phyloP scores from a whole-genome alignment of 1,140 invertebrate genomes.

The Ips nitidus region DNA sequence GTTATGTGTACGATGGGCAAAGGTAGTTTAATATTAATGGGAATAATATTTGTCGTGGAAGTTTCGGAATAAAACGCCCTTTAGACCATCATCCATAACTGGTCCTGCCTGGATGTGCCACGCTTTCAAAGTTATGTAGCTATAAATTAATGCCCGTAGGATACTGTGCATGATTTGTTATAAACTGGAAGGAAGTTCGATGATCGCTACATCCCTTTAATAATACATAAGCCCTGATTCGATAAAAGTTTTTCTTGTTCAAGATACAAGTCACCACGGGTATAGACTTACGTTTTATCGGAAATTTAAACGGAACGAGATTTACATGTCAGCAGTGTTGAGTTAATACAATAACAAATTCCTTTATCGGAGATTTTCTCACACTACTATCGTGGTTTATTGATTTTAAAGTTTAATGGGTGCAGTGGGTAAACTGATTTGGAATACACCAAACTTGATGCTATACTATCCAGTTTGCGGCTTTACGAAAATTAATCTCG shows the following conservation, averaged over 20 bases:
- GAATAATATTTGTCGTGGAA: constrained; percentile 6
- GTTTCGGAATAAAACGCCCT: constrained; percentile 1
- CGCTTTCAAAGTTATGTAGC: not conserved
- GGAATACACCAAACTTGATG: not conserved
- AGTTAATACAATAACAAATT: constrained; percentile 4
- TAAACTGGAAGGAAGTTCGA: constrained; percentile 1
- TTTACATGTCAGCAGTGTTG: not conserved
- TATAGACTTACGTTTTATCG: not conserved
- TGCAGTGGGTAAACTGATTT: not conserved
- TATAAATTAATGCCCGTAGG: not conserved
- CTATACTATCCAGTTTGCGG: too few species aligned
- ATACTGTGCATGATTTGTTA: not conserved
- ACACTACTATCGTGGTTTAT: constrained; percentile 15
- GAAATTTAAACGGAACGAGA: not conserved
- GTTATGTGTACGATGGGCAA: constrained; percentile 1
- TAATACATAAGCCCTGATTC: not conserved
- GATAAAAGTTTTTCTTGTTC: not conserved
- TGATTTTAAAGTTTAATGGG: not conserved
- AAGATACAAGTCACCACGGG: too few species aligned
- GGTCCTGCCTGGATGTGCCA: not conserved
- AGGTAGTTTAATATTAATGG: constrained; percentile 5
- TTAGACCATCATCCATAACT: constrained; percentile 2
- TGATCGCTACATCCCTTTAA: not conserved
- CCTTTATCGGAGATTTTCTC: constrained; percentile 13
- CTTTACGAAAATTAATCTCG: too few species aligned